Base-by-base conservation (phyloP, 2,888 invertebrate species). In the Branchellion lobata region DNA sequence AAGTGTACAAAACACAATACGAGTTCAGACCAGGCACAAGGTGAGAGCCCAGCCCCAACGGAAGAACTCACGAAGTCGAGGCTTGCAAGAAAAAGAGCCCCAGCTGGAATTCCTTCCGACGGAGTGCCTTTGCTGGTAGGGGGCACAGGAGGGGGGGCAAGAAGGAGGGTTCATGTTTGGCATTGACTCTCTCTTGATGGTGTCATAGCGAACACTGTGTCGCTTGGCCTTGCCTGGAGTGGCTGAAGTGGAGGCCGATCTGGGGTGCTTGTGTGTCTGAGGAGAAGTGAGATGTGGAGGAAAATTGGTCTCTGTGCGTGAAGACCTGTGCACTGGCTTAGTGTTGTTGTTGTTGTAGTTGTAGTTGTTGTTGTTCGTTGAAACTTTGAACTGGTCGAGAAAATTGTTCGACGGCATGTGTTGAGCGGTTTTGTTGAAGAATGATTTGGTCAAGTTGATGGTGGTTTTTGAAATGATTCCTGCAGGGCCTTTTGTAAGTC, bases 121-220 rank as follows among this genome's bases (percentile, higher is more conserved):
- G 18, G 65, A 77, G 18, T 77, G 77, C 11, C 77, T 29, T 1
- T 77, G 77, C 18, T 34, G 31, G 29, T 8, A 31, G 57, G n/a
- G 75, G 21, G 21, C n/a, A 33, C 29, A 33, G 36, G 31, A n/a
- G 65, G 31, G 53, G 11, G 31, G 33, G 27, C 31, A 34, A 18
- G 57, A 33, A n/a, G 33, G 65, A 11, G 47, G 65, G 36, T 61
- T 34, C 77, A 77, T 77, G 36, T 77, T 65, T 24, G 77, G 77
- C 77, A 77, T 77, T 1, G 77, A 77, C 31, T 77, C 77, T 24
- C 77, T 29, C 24, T 77, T 77, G 8, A 40, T 5, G 8, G 40
- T 8, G 5, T 57, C 61, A 57, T 18, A 57, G 3, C 21, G 8
- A n/a, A 5, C 24, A 34, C 53, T 53, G 24, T 77, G 77, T 65